phyloP scores from a whole-genome alignment of 2,888 invertebrate genomes.

The Eupeodes luniger region DNA sequence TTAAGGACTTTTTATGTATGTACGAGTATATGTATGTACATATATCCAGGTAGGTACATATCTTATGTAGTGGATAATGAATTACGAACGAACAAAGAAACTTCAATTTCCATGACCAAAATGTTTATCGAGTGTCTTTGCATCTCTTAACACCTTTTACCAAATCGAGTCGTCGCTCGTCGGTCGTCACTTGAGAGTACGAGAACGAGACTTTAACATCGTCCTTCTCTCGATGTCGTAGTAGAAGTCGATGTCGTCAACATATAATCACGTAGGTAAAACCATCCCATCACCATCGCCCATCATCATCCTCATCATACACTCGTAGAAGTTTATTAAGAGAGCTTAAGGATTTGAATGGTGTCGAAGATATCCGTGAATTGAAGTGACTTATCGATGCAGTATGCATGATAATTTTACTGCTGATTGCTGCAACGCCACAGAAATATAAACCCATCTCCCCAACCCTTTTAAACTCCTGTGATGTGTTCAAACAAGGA shows the following conservation, averaged over 20 bases:
- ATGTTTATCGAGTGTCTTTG: slow-evolving; percentile 8
- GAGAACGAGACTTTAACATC: too few species aligned
- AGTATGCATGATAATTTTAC: slow-evolving; percentile 46
- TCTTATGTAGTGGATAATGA: not conserved
- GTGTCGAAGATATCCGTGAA: slow-evolving; percentile 21
- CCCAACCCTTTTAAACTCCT: not conserved
- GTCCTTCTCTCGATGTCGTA: too few species aligned
- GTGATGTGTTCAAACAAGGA: not conserved
- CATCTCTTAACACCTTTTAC: slow-evolving; percentile 16
- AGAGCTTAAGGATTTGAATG: slow-evolving; percentile 5
- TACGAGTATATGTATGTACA: too few species aligned
- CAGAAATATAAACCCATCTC: not conserved
- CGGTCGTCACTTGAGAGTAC: too few species aligned
- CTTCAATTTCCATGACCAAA: slow-evolving; percentile 37
- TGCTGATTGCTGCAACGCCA: slow-evolving; percentile 42
- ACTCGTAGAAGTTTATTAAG: not conserved
- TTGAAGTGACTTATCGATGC: slow-evolving; percentile 32
- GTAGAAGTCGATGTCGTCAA: not conserved
- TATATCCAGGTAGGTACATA: too few species aligned
- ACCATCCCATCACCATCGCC: not conserved
- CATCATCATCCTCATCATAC: too few species aligned
- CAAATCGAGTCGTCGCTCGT: not conserved
- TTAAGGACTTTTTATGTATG: not conserved
- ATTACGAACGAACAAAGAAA: slow-evolving; percentile 17
- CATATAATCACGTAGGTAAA: slow-evolving; percentile 27